Evolutionary conservation across 2,113 vertebrate genomes (phyloP).

Genomic region (Oryzias woworae): DNA sequence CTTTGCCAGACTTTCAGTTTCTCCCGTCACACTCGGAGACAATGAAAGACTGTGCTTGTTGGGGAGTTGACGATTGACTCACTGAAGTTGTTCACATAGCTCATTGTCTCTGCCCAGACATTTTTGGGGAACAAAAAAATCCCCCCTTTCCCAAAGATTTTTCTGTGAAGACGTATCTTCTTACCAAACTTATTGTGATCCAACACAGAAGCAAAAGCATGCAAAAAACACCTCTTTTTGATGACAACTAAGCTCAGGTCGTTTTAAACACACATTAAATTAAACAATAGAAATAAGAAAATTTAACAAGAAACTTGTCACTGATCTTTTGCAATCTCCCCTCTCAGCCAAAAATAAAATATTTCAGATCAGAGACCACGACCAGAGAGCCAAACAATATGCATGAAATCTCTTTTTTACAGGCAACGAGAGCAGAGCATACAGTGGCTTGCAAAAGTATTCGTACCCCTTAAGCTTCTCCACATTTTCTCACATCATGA

Average conservation of each 20-base stretch:
- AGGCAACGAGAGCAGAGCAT: constrained; percentile 16
- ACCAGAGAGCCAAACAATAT: constrained; percentile 48
- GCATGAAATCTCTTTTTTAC: constrained; percentile 58
- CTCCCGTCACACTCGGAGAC: constrained; percentile 52
- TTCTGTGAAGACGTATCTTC: background rate
- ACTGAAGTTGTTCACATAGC: constrained; percentile 63
- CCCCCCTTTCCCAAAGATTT: constrained; percentile 37
- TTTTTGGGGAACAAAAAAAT: constrained; percentile 24
- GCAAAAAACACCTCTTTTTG: no score
- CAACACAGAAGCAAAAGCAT: no score
- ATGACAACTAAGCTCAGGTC: no score
- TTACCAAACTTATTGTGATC: no score
- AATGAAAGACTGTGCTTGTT: constrained; percentile 64
- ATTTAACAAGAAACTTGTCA: constrained; percentile 30
- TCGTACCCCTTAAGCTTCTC: no score
- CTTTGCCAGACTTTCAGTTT: constrained; percentile 13
- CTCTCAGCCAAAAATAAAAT: constrained; percentile 43
- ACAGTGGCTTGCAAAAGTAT: no score
- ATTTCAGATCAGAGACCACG: constrained; percentile 54
- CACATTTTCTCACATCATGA: no score
- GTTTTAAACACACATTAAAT: no score
- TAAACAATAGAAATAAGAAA: constrained; percentile 32
- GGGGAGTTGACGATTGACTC: constrained; percentile 67
- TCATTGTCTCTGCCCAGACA: constrained; percentile 66
- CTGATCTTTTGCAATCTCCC: constrained; percentile 26